Base-by-base conservation (phyloP, 1,140 invertebrate genomes). In the Megalopta genalis region DNA sequence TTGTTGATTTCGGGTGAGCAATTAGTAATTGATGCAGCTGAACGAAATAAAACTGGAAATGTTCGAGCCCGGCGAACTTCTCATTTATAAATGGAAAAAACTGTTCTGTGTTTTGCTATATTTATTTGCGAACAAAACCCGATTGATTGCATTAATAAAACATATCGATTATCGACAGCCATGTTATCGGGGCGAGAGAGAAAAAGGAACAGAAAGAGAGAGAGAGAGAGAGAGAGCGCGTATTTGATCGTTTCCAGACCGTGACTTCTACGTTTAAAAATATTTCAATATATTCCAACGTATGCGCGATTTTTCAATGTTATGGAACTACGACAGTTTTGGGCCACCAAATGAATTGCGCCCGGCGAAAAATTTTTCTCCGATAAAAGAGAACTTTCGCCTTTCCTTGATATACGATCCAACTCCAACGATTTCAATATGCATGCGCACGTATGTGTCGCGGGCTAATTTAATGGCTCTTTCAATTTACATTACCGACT, bases 261-360 rank as follows among this genome's bases (percentile, higher is more conserved):
- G 27, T 46, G 74, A 46, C 25, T 60, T 21, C 32, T 42, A 16
- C 14, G 63, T 6, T 49, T 60, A 37, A 62, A 59, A 69, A 70
- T 77, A 62, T 70, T 77, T 77, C 54, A 62, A 77, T 77, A 60
- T 70, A 77, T 46, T 25, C 21, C 66, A 37, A 63, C 59, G 52
- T 21, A 59, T 52, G 10, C 27, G 27, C 67, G 59, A 70, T 77
- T 77, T 77, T 77, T 77, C 73, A 75, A 27, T 59, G 49, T 57
- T 62, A 52, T 39, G 68, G 67, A 83, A 78, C 52, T 77, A 57
- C n/a, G 49, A 82, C 59, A 75, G 73, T 75, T 75, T 70, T 59
- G 66, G 39, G 52, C 37, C 54, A 49, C 3, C 39, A 60, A 69
- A 77, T 62, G 39, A 77, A 77, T 77, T 77, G 42, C 66, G 32